Percentiles rank a stretch among this genome's conserved stretches.
Conservation (phyloP, 2,113 vertebrate species). For the Petrocephalus zakoni region DNA sequence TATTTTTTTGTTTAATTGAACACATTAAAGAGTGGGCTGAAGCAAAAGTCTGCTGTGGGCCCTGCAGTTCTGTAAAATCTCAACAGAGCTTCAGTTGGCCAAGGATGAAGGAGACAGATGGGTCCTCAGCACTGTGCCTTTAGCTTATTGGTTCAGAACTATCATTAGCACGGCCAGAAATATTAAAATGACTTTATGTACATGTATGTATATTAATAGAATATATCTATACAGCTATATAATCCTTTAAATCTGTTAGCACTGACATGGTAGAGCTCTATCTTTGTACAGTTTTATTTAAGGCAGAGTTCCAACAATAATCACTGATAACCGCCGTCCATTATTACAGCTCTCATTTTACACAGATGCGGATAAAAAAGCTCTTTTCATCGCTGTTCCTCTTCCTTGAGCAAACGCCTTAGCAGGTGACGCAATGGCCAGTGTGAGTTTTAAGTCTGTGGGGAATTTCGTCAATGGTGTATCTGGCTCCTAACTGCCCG, state of each 20-base stretch:
- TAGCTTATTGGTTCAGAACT: conserved; percentile 57
- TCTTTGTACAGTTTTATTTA: conserved; percentile 73
- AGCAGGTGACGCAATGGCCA: not conserved
- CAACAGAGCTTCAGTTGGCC: conserved; percentile 43
- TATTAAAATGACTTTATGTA: conserved; percentile 71
- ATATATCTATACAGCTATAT: conserved; percentile 55
- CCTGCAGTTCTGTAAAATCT: conserved; percentile 5
- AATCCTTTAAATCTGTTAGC: conserved; percentile 68
- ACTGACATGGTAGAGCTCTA: conserved; percentile 46
- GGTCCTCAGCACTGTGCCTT: conserved; percentile 40
- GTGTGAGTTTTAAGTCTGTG: not conserved
- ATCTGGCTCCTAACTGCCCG: conserved; percentile 62
- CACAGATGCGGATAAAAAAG: conserved; percentile 57
- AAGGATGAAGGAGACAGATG: conserved; percentile 47
- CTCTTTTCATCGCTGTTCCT: conserved; percentile 60
- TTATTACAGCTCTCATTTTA: conserved; percentile 50
- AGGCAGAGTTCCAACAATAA: conserved; percentile 79
- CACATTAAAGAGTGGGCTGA: not conserved
- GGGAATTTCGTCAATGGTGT: not conserved
- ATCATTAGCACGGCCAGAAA: conserved; percentile 78
- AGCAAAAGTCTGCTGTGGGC: not conserved
- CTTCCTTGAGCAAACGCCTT: conserved; percentile 43
- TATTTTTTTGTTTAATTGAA: not conserved
- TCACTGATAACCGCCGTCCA: conserved; percentile 60
- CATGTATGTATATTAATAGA: conserved; percentile 78